phyloP scores from a whole-genome alignment of 2,797 vertebrate genomes.

The Cirrhinus molitorella region DNA sequence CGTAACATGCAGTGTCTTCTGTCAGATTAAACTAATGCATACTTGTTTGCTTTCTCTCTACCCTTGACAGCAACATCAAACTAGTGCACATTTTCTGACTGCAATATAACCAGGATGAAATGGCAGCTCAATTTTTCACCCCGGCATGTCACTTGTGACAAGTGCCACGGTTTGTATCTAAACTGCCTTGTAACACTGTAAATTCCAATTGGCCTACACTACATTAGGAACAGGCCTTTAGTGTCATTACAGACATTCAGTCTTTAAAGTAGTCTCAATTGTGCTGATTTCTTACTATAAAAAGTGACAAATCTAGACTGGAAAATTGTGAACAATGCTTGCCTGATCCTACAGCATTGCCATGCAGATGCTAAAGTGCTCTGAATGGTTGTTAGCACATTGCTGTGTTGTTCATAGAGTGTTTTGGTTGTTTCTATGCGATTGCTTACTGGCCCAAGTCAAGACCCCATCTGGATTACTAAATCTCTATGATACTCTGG shows the following conservation, averaged over 20 bases:
- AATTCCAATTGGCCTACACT: slow-evolving; percentile 15
- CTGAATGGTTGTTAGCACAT: background rate
- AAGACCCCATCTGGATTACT: no score
- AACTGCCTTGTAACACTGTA: slow-evolving; percentile 21
- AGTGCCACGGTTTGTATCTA: slow-evolving; percentile 27
- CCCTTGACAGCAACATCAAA: slow-evolving; percentile 46
- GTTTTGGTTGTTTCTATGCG: no score
- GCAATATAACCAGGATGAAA: slow-evolving; percentile 37
- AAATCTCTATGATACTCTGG: no score
- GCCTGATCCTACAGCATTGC: background rate
- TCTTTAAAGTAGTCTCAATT: background rate
- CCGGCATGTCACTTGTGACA: slow-evolving; percentile 44
- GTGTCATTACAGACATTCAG: slow-evolving; percentile 7
- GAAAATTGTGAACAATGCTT: slow-evolving; percentile 1
- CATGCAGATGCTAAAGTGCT: background rate
- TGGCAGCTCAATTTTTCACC: slow-evolving; percentile 47
- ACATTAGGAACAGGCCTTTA: slow-evolving; percentile 43
- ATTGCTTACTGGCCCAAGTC: no score
- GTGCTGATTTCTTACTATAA: background rate
- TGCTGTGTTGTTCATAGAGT: no score
- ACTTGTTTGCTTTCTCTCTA: slow-evolving; percentile 15
- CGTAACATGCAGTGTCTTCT: slow-evolving; percentile 22
- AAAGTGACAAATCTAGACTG: background rate
- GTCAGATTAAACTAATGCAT: slow-evolving; percentile 31
- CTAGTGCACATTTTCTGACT: slow-evolving; percentile 42